Evolutionary conservation across 2,113 vertebrate genomes (phyloP), one percentile per base, ranked within the genome.

Genomic region (Daubentonia madagascariensis): DNA sequence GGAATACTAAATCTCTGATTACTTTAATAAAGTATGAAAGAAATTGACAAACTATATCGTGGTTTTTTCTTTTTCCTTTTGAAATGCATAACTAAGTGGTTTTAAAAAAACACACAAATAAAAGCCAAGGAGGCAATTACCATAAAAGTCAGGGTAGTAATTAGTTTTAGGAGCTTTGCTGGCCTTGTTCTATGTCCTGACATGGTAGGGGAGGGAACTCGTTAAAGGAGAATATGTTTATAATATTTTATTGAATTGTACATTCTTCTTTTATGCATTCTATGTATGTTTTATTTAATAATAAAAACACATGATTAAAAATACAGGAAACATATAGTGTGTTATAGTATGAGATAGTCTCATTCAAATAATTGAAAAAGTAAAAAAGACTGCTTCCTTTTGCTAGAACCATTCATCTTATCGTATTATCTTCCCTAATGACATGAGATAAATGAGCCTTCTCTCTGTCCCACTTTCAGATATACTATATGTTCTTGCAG

Each of bases 371-470:
- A 76, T 87, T 92, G n/a, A n/a, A n/a, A n/a, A 85, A 65, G 43
- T 43, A 8, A 73, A 14, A 75, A 81, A 92, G 1, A 3, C 18
- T 84, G 2, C 1, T 59, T 70, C 2, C 14, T 89, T 83, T 87
- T 37, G 1, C 57, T 54, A 50, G 43, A 90, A 72, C 5, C 8
- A n/a, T 94, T 93, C 91, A 81, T 76, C 37, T 54, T 35, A 30
- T 14, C 52, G 11, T 22, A 79, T 89, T 96, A 32, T 79, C 78
- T 93, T 94, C 63, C 32, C 18, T 68, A 91, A 91, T 98, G 67
- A 93, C 4, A 43, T 57, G 50, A 94, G 48, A 91, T 67, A 88
- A 96, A 89, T 72, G 50, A 96, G 14, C 5, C 17, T 78, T 9
- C 35, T 80, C 67, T 78, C 37, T 81, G 12, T 80, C 85, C 37